Evolutionary conservation across 2,113 vertebrate genomes (phyloP).

Genomic region (Ondatra zibethicus): DNA sequence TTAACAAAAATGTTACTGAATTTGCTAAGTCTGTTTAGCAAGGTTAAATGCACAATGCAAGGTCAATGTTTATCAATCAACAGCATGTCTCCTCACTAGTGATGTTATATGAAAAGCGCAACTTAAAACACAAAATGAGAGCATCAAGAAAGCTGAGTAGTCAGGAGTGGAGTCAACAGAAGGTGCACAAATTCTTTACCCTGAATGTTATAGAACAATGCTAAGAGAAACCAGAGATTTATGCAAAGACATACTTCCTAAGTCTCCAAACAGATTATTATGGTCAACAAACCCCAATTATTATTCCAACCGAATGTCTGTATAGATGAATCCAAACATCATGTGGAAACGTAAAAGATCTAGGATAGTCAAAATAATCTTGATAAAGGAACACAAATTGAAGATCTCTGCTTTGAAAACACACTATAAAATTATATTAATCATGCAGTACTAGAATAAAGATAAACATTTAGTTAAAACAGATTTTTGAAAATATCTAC

Average conservation of each 20-base stretch:
- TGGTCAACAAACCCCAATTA: neutral
- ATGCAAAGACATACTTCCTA: conserved; percentile 8
- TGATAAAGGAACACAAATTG: conserved; percentile 15
- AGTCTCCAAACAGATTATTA: neutral
- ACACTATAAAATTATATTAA: conserved; percentile 1
- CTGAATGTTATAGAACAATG: neutral
- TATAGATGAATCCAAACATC: neutral
- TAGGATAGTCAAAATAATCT: neutral
- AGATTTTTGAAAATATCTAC: neutral
- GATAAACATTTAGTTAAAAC: neutral
- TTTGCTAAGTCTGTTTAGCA: neutral
- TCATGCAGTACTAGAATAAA: neutral
- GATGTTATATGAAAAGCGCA: neutral
- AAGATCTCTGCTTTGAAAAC: neutral
- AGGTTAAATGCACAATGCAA: neutral
- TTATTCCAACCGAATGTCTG: neutral
- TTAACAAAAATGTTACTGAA: neutral
- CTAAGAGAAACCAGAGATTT: neutral
- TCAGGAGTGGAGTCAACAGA: neutral
- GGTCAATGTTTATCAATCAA: neutral
- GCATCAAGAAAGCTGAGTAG: neutral
- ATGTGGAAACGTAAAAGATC: conserved; percentile 13
- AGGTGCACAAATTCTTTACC: neutral
- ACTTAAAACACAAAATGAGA: neutral
- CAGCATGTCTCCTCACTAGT: neutral